Evolutionary conservation across 2,888 invertebrate species (phyloP).

Genomic region (Torymus auratus): DNA sequence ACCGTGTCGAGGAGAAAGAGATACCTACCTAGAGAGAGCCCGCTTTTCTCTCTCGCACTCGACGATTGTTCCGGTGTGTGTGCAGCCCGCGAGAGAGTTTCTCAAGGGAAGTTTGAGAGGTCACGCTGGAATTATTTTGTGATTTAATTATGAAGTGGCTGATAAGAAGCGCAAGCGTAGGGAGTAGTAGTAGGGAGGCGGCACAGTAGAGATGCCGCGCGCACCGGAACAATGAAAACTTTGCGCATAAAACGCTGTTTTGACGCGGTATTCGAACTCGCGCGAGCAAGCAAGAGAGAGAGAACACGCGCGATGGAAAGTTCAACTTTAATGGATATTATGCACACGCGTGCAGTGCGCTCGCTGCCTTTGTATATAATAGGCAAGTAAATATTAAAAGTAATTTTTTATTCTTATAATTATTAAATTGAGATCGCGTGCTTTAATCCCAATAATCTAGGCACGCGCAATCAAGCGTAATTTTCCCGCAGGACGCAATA

Average conservation of each 20-base stretch:
- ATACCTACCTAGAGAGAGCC: constrained; percentile 14
- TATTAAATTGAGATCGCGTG: too few species aligned
- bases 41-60: constrained; percentile 25
- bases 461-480: too few species aligned
- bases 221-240: constrained; percentile 54
- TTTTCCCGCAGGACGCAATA: too few species aligned
- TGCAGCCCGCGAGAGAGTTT: constrained; percentile 35
- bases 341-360: background rate
- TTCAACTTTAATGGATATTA: constrained; percentile 39
- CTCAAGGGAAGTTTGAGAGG: constrained; percentile 51
- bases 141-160: constrained; percentile 56
- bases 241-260: constrained; percentile 52
- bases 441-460: too few species aligned
- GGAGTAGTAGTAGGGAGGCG: background rate
- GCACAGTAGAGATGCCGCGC: too few species aligned
- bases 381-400: too few species aligned
- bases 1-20: constrained; percentile 25
- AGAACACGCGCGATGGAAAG: background rate
- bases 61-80: background rate
- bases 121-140: constrained; percentile 54
- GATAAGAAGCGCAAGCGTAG: constrained; percentile 50
- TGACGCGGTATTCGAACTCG: constrained; percentile 18
- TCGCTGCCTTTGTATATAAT: background rate
- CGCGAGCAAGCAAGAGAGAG: background rate
- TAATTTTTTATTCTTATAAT: too few species aligned